Evolutionary conservation across 64 coral and sea anemone genomes (phyloP), one percentile per base, ranked within the genome.

Genomic region (Stylophora pistillata): DNA sequence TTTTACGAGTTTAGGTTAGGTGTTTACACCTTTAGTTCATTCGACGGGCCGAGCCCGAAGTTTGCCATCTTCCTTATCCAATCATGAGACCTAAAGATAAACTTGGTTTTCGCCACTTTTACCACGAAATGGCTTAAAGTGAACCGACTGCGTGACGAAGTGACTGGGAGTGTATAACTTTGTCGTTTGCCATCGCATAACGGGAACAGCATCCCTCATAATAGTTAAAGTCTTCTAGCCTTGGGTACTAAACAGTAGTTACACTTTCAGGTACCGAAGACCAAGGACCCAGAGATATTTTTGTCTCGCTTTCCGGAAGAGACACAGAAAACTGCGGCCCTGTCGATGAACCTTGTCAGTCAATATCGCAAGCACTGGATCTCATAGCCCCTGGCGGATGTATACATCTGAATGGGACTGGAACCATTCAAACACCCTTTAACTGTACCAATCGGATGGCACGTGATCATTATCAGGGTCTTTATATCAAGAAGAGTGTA

Each of bases 381-480:
- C 34, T n/a, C 21, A 34, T 70, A 25, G 62, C 13, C 60, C 15
- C 33, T 33, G 62, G n/a, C 37, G 80, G 80, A 53, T 34, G 16
- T 25, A 69, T 84, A 28, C 61, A 84, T n/a, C 61, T 84, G 1
- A 70, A 84, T 53, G 80, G 80, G 16, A 53, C 80, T 69, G 80
- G 80, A 68, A 84, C 80, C 61, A 21, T 69, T 60, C 17, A 21
- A 52, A 34, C 54, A 1, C 80, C 80, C 10, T 84, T 84, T 70
- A 23, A 34, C 34, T 84, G 80, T 62, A 53, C 66, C 60, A 69
- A 70, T 63, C 11, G 18, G 5, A 33, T 13, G 23, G 34, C 61
- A 61, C 60, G 53, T 70, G 60, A 54, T 53, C 33, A 69, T 21
- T 1, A 69, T 69, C 34, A 1, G 37, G 80, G 62, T 28, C 66